These are phyloP conservation scores for Cacoxenus indagator DNA, from an alignment of 2,888 invertebrate genomes.

Conservation along the genomic window DNA sequence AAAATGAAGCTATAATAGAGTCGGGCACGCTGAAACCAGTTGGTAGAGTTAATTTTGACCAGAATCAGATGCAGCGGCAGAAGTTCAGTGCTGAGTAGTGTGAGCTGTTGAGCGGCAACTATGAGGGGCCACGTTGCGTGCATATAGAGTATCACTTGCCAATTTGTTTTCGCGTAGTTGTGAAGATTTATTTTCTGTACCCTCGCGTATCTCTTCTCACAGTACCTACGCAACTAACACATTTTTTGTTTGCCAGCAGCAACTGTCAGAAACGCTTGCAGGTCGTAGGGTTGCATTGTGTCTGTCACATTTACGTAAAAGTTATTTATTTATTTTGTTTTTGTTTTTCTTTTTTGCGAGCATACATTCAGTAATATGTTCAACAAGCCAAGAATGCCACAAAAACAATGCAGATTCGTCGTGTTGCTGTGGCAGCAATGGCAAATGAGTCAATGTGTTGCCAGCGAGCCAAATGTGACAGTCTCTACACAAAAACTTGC, in stretches of 20 bases:
- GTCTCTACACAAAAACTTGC: conserved; percentile 15
- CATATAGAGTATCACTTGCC: conserved; percentile 7
- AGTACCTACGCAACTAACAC: too few species aligned
- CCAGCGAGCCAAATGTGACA: conserved; percentile 4
- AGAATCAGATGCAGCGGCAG: not conserved
- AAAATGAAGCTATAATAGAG: not conserved
- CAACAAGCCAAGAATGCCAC: conserved; percentile 10
- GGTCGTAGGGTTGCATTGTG: conserved; percentile 13
- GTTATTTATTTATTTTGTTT: not conserved
- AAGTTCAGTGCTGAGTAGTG: not conserved
- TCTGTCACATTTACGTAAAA: conserved; percentile 11
- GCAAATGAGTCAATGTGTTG: conserved; percentile 19
- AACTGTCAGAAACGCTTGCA: not conserved
- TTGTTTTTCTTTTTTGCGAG: not conserved
- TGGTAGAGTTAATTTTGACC: not conserved
- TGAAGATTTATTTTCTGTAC: not conserved
- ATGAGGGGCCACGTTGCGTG: not conserved
- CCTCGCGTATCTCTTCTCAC: not conserved
- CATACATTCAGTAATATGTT: not conserved
- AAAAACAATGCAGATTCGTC: not conserved
- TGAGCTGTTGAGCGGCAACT: not conserved
- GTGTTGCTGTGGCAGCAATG: not conserved
- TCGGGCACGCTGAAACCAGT: not conserved
- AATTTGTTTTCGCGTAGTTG: conserved; percentile 4
- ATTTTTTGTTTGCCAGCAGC: not conserved